Percentiles rank a stretch among this genome's conserved stretches.
phyloP scores from a whole-genome alignment of 2,113 vertebrate genomes.

The Colistium nudipinnis region DNA sequence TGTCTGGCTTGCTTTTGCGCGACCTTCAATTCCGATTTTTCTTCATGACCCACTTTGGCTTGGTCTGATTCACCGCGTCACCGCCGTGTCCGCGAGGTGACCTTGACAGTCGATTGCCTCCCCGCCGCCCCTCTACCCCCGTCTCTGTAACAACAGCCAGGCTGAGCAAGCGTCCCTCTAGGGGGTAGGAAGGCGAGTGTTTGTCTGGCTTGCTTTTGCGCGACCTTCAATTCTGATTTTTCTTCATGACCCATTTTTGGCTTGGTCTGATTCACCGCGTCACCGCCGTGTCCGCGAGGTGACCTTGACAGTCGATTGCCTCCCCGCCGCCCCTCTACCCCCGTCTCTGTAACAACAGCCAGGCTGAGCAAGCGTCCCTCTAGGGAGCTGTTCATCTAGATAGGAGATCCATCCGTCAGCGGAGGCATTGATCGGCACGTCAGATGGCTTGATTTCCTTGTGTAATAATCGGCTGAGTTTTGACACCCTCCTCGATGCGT shows the following conservation, averaged over 20 bases:
- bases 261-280: conserved; percentile 30
- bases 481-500: conserved; percentile 67
- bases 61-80: conserved; percentile 37
- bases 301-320: conserved; percentile 68
- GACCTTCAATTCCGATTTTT: conserved; percentile 18
- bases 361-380: conserved; percentile 60
- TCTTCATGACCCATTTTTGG: conserved; percentile 30
- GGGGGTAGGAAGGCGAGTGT: conserved; percentile 11
- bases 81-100: conserved; percentile 44
- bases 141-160: conserved; percentile 44
- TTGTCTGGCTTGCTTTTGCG: conserved; percentile 11
- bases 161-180: conserved; percentile 59
- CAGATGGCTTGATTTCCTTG: conserved; percentile 77
- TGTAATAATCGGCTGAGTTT: conserved; percentile 76
- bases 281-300: conserved; percentile 39
- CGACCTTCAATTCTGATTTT: conserved; percentile 19
- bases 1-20: conserved; percentile 9
- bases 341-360: conserved; percentile 42
- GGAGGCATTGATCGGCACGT: conserved; percentile 74
- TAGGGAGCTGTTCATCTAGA: conserved; percentile 72
- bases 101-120: conserved; percentile 63
- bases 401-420: conserved; percentile 78
- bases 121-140: conserved; percentile 12
- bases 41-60: conserved; percentile 32
- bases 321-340: conserved; percentile 10